phyloP scores from a whole-genome alignment of 2,797 vertebrate genomes.

The Hozukius guyotensis region DNA sequence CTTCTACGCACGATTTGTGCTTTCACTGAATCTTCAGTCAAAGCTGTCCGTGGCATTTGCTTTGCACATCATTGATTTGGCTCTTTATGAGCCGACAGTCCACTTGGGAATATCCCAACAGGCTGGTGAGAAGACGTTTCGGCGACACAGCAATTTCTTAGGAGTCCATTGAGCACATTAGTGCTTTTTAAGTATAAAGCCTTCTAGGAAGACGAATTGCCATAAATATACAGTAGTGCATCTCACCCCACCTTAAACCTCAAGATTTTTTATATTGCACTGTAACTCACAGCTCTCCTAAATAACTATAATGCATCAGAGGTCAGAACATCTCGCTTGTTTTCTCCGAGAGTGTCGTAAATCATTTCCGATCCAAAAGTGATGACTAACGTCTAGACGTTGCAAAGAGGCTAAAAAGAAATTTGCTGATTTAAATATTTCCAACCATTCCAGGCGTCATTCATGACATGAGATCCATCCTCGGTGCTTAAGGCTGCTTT shows the following conservation, averaged over 20 bases:
- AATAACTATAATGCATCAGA: conserved; percentile 45
- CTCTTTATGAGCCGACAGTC: background rate
- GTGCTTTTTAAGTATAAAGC: conserved; percentile 10
- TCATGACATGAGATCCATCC: background rate
- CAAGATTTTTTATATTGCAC: conserved; percentile 17
- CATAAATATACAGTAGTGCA: conserved; percentile 7
- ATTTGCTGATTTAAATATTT: conserved; percentile 16
- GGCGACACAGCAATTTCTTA: conserved; percentile 23
- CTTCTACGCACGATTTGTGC: background rate
- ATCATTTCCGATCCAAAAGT: conserved; percentile 10
- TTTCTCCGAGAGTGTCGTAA: background rate
- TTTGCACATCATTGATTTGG: background rate
- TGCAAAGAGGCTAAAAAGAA: background rate
- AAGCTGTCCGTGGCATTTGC: background rate
- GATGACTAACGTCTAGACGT: background rate
- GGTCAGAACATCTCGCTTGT: conserved; percentile 11
- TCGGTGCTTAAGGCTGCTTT: background rate
- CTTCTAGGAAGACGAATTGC: conserved; percentile 22
- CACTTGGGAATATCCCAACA: background rate
- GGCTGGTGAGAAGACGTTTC: background rate
- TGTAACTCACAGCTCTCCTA: conserved; percentile 13
- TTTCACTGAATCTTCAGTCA: background rate
- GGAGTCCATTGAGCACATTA: conserved; percentile 18
- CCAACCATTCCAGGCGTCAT: background rate
- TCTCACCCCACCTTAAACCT: background rate